These are phyloP conservation scores for Takifugu ocellatus DNA, from an alignment of 2,797 vertebrate species.

Conservation along the genomic window DNA sequence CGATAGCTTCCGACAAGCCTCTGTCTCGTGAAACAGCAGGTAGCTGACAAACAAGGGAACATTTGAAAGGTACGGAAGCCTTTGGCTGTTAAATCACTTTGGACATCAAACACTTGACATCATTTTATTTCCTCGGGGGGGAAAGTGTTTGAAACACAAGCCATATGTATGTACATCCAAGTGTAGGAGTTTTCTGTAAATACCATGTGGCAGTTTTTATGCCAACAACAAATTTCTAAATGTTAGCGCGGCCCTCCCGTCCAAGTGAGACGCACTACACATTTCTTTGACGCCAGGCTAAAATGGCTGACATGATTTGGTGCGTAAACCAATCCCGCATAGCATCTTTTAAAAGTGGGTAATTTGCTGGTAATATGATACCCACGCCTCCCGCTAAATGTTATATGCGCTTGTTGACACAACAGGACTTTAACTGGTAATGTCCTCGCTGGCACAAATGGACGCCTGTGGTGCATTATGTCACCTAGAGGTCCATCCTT, in stretches of 20 bases:
- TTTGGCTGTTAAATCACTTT: constrained; percentile 78
- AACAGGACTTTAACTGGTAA: constrained; percentile 63
- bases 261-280: constrained; percentile 40
- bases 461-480: constrained; percentile 57
- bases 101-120: constrained; percentile 81
- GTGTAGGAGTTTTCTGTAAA: constrained; percentile 51
- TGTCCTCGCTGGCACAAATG: constrained; percentile 54
- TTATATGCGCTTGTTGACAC: constrained; percentile 64
- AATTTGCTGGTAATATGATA: constrained; percentile 66
- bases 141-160: constrained; percentile 66
- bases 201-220: constrained; percentile 58
- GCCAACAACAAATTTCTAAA: constrained; percentile 46
- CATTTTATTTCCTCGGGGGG: constrained; percentile 70
- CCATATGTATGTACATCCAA: constrained; percentile 67
- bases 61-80: constrained; percentile 75
- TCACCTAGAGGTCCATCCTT: constrained; percentile 53
- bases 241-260: constrained; percentile 23
- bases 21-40: constrained; percentile 81
- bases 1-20: constrained; percentile 75
- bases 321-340: constrained; percentile 63
- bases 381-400: constrained; percentile 57
- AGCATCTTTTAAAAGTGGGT: constrained; percentile 66
- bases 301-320: constrained; percentile 38
- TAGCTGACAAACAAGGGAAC: constrained; percentile 78
- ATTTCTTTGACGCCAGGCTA: constrained; percentile 31